These are phyloP conservation scores for Drosophila prosaltans DNA, from an alignment of 1,140 invertebrate species.

Conservation along the genomic window DNA sequence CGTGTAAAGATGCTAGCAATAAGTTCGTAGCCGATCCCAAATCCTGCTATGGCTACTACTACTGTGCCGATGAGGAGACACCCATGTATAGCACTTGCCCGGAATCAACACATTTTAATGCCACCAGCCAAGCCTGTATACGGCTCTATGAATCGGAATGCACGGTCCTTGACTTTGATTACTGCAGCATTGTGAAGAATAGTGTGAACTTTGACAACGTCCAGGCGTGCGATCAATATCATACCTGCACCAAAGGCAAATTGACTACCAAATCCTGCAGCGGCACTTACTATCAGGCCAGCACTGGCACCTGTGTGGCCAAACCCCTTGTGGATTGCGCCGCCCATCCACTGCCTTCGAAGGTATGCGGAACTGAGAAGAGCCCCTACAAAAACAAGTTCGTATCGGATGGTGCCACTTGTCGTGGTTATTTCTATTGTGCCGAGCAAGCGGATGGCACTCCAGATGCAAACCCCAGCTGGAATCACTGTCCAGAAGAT, in stretches of 20 bases:
- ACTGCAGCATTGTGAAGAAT: slow-evolving; percentile 66
- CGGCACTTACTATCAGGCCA: slow-evolving; percentile 52
- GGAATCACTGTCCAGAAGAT: slow-evolving; percentile 52
- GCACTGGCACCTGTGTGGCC: slow-evolving; percentile 41
- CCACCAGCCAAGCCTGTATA: slow-evolving; percentile 48
- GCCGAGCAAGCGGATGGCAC: slow-evolving; percentile 18
- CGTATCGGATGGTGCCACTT: slow-evolving; percentile 62
- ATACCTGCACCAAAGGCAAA: slow-evolving; percentile 46
- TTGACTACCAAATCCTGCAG: slow-evolving; percentile 43
- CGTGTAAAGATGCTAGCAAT: slow-evolving; percentile 31
- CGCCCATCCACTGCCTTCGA: slow-evolving; percentile 62
- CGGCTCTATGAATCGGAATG: slow-evolving; percentile 43
- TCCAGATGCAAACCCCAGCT: slow-evolving; percentile 48
- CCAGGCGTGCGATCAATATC: slow-evolving; percentile 56
- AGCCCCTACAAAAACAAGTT: slow-evolving; percentile 40
- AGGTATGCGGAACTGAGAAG: slow-evolving; percentile 62
- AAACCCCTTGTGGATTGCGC: slow-evolving; percentile 57
- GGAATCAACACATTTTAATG: slow-evolving; percentile 56
- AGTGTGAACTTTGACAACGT: slow-evolving; percentile 52
- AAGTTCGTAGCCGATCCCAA: slow-evolving; percentile 63
- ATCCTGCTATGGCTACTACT: slow-evolving; percentile 68
- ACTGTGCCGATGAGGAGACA: slow-evolving; percentile 45
- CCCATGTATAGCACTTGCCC: slow-evolving; percentile 52
- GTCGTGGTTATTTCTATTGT: slow-evolving; percentile 70
- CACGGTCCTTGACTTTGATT: slow-evolving; percentile 48